Evolutionary conservation across 2,888 invertebrate genomes (phyloP).

Genomic region (Drosophila fungiperda): DNA sequence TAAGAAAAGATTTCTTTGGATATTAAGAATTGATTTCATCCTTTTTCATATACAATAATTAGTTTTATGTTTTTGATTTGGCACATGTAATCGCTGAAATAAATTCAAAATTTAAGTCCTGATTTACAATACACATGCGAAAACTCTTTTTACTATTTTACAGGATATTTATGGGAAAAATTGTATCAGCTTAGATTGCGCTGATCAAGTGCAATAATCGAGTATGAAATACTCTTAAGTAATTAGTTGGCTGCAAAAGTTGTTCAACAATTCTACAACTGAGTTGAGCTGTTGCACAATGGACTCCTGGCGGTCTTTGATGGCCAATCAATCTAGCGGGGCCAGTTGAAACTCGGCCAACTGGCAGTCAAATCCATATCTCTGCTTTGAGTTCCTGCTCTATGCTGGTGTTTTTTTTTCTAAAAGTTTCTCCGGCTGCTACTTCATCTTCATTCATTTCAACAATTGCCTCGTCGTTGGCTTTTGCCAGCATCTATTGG

Average conservation of each 20-base stretch:
- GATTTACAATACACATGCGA: background rate
- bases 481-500: slow-evolving; percentile 25
- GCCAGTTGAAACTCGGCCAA: slow-evolving; percentile 5
- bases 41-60: background rate
- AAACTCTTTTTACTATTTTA: background rate
- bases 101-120: background rate
- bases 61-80: background rate
- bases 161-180: background rate
- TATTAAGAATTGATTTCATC: background rate
- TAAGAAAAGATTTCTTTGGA: background rate
- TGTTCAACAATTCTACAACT: slow-evolving; percentile 43
- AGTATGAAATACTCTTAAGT: background rate
- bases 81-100: background rate
- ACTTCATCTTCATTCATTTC: slow-evolving; percentile 79
- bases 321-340: slow-evolving; percentile 63
- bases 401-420: background rate
- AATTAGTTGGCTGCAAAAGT: slow-evolving; percentile 19
- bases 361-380: slow-evolving; percentile 30
- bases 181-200: background rate
- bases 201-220: background rate
- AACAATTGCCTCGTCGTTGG: slow-evolving; percentile 56
- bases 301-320: slow-evolving; percentile 30
- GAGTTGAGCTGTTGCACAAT: slow-evolving; percentile 25
- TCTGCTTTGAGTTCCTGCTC: slow-evolving; percentile 1
- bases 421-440: slow-evolving; percentile 21